phyloP scores from a whole-genome alignment of 2,797 vertebrate species.

The Peromyscus attwateri region DNA sequence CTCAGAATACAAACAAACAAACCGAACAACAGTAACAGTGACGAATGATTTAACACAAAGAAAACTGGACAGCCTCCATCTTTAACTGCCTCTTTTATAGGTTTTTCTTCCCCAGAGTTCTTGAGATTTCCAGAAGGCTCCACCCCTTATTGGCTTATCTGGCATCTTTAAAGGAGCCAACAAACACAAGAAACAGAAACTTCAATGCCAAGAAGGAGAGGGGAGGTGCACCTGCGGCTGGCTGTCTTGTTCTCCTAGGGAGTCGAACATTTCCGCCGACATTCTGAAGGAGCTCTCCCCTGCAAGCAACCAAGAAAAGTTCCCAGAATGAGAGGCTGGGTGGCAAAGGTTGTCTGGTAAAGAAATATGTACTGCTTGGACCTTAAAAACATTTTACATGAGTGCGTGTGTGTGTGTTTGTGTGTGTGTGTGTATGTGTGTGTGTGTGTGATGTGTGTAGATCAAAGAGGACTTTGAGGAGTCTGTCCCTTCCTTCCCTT shows the following conservation, averaged over 20 bases:
- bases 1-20: background rate
- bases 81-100: background rate
- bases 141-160: background rate
- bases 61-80: background rate
- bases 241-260: constrained; percentile 2
- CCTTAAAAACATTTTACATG: background rate
- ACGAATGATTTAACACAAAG: background rate
- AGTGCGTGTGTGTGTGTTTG: background rate
- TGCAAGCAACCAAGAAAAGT: background rate
- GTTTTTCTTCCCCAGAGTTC: constrained; percentile 18
- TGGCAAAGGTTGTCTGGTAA: background rate
- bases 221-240: constrained; percentile 74
- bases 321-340: background rate
- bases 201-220: background rate
- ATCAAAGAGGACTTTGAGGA: background rate
- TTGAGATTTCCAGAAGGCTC: constrained; percentile 3
- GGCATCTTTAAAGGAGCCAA: background rate
- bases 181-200: background rate
- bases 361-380: background rate
- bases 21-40: background rate
- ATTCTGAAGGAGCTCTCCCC: background rate
- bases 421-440: background rate
- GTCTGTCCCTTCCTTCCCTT: background rate
- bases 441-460: background rate
- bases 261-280: background rate